A percentile compares a stretch with the other conserved stretches of the same genome.
phyloP scores from a whole-genome alignment of 2,888 invertebrate genomes.

The Cheilosia vernalis region DNA sequence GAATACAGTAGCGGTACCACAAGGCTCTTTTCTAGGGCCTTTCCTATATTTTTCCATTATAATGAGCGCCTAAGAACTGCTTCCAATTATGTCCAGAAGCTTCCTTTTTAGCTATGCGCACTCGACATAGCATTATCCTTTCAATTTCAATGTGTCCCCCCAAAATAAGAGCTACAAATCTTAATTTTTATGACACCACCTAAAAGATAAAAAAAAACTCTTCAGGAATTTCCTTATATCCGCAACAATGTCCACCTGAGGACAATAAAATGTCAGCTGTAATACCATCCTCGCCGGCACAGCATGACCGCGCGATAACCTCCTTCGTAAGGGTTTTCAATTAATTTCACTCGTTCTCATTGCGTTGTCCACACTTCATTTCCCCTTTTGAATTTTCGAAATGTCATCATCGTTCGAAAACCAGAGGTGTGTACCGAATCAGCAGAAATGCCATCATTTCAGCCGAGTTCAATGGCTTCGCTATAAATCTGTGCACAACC shows the following conservation, averaged over 20 bases:
- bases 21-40: too few relatives aligned
- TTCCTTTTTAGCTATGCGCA: too few relatives aligned
- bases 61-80: too few relatives aligned
- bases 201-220: too few relatives aligned
- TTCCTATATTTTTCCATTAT: too few relatives aligned
- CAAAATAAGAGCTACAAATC: too few relatives aligned
- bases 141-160: too few relatives aligned
- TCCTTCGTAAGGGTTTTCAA: conserved; percentile 8
- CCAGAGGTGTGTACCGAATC: conserved; percentile 46
- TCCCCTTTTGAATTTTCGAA: not conserved
- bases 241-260: not conserved
- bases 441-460: conserved; percentile 42
- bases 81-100: too few relatives aligned
- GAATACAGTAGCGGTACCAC: too few relatives aligned
- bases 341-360: conserved; percentile 7
- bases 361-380: conserved; percentile 8
- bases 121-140: too few relatives aligned
- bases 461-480: conserved; percentile 55
- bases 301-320: conserved; percentile 29
- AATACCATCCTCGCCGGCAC: conserved; percentile 16
- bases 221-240: too few relatives aligned
- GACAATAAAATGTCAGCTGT: not conserved
- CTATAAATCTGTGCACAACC: conserved; percentile 31
- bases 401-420: conserved; percentile 6
- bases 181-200: too few relatives aligned